Base-by-base conservation (phyloP, 2,797 vertebrate genomes). In the Crossoptilon crossoptilon region DNA sequence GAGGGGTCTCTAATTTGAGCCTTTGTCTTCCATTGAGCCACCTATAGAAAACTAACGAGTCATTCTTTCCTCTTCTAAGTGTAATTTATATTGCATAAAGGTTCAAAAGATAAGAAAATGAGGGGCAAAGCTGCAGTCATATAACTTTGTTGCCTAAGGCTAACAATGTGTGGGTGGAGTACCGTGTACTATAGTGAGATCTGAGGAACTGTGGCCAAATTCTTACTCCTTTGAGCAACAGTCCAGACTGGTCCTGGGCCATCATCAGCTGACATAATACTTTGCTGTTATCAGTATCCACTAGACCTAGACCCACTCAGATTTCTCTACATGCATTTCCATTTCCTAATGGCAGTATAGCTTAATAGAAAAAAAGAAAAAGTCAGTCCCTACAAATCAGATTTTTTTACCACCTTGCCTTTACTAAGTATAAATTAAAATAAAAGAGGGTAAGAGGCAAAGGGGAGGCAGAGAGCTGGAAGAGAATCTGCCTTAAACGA, bases 1-100 rank as follows among this genome's bases (percentile, higher is more conserved):
- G 72, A 21, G 17, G 14, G 19, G 4, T 18, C 0, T 2, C 24
- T 2, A 63, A 16, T 5, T 0, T 74, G 27, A 33, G 16, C 8
- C 18, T 60, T 73, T 84, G 53, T 79, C 21, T 49, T 91, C 56
- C 5, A 8, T 51, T 37, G 73, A 31, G 37, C 19, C 58, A 23
- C 19, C 79, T 89, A 1, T 0, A 13, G 58, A 87, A 78, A 46
- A 51, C 4, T 23, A 33, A 27, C 43, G 29, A 15, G 35, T 84
- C 21, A 18, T 67, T 26, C 27, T 90, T 53, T 21, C 15, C 35
- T 70, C 31, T 79, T 79, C 29, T 14, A 35, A 56, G 27, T 1
- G 1, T 18, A 16, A 8, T 63, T 72, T 44, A 22, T 11, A 1
- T 31, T 44, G 33, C 60, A 9, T 77, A 31, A 64, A 3, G 3